Percentiles rank a stretch among this genome's conserved stretches.
Evolutionary conservation across 2,113 vertebrate genomes (phyloP).

Genomic region (Tetrax tetrax): DNA sequence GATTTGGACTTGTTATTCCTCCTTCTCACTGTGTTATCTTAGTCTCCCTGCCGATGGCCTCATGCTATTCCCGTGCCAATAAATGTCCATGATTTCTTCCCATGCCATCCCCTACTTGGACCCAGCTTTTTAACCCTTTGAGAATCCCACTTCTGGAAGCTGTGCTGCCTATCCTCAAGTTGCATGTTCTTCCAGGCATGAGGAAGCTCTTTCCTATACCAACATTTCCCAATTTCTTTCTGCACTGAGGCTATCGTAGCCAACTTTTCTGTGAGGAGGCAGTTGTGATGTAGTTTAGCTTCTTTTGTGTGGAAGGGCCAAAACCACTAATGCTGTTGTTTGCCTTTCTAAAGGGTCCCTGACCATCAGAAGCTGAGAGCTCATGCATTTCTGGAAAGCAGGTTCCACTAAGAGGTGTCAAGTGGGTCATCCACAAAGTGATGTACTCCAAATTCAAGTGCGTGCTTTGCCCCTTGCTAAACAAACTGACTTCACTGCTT

Average conservation of each 20-base stretch:
- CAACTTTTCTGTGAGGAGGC: not conserved
- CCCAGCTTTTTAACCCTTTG: not conserved
- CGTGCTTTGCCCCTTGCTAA: not conserved
- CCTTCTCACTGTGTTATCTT: not conserved
- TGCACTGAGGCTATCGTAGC: not conserved
- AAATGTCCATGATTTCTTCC: not conserved
- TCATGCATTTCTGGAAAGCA: not conserved
- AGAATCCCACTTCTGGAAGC: not conserved
- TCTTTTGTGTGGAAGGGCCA: not conserved
- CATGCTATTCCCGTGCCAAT: not conserved
- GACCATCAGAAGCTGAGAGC: not conserved
- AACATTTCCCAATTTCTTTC: not conserved
- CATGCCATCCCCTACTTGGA: not conserved
- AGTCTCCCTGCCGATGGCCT: not conserved
- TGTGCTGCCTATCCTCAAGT: not conserved
- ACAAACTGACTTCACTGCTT: not conserved
- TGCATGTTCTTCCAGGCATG: not conserved
- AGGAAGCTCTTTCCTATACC: not conserved
- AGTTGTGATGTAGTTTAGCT: not conserved
- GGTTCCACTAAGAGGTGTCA: not conserved
- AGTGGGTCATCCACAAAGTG: not conserved
- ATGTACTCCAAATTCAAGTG: not conserved
- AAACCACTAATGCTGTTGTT: not conserved
- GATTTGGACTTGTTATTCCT: not conserved
- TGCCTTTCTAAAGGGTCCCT: not conserved